Percentiles rank a stretch among this genome's conserved stretches.
These are phyloP conservation scores for Pygathrix nemaeus DNA, from an alignment of 2,113 vertebrate species.

Conservation along the genomic window DNA sequence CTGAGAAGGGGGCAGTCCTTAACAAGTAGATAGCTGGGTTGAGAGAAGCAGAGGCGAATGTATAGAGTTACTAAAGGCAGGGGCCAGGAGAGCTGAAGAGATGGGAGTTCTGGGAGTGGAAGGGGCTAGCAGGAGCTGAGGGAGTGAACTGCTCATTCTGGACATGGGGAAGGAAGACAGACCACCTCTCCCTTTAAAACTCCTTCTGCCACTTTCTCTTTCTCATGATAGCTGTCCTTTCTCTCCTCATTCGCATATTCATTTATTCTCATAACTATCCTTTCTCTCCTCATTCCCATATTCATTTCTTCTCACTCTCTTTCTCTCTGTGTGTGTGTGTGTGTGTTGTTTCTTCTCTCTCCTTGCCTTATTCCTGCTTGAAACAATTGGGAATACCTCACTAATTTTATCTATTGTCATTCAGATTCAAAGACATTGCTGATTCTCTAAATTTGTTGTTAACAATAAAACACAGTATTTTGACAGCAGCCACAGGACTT, in stretches of 20 bases:
- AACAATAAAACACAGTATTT: neutral
- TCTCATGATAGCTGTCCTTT: neutral
- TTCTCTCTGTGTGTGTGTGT: no score
- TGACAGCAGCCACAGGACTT: neutral
- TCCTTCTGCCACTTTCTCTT: neutral
- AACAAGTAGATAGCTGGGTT: neutral
- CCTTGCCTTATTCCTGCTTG: neutral
- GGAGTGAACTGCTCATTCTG: no score
- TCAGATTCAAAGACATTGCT: neutral
- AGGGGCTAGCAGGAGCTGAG: neutral
- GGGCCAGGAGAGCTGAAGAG: neutral
- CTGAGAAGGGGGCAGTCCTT: neutral
- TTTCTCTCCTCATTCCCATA: neutral
- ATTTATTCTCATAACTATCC: neutral
- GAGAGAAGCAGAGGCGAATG: neutral
- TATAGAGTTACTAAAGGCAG: neutral
- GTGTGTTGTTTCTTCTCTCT: neutral
- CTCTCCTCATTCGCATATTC: neutral
- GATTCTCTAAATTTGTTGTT: neutral
- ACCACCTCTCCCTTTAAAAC: no score
- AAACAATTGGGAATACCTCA: neutral
- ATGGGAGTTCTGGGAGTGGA: rapidly evolving
- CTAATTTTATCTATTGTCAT: neutral
- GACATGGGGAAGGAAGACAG: rapidly evolving
- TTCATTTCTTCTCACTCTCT: neutral